Percentiles rank a stretch among this genome's conserved stretches.
These are phyloP conservation scores for Lycocorax pyrrhopterus DNA, from an alignment of 2,113 vertebrate species.

Conservation along the genomic window DNA sequence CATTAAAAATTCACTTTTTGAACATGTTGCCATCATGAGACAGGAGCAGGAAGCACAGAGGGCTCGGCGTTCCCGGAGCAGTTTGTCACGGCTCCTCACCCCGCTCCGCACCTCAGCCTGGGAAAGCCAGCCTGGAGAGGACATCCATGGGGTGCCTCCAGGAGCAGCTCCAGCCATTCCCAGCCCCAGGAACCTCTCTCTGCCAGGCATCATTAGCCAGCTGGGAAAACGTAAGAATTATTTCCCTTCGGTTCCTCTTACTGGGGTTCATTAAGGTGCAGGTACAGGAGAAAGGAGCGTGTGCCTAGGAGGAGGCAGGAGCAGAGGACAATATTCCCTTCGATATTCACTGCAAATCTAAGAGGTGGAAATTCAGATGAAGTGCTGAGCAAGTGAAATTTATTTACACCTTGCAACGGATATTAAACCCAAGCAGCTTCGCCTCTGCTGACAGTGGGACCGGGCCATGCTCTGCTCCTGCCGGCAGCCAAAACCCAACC, in stretches of 20 bases:
- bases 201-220: not conserved
- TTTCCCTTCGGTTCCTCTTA: not conserved
- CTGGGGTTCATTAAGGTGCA: not conserved
- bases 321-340: not conserved
- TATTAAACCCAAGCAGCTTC: not conserved
- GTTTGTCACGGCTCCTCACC: not conserved
- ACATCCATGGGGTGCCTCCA: not conserved
- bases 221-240: not conserved
- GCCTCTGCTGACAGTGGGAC: not conserved
- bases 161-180: not conserved
- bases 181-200: not conserved
- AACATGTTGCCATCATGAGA: fast-evolving
- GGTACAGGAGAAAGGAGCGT: fast-evolving
- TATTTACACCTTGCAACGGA: not conserved
- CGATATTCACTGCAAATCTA: not conserved
- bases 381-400: not conserved
- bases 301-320: not conserved
- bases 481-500: not conserved
- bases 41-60: fast-evolving
- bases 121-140: not conserved
- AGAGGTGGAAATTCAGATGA: not conserved
- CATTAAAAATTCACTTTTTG: not conserved
- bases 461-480: fast-evolving
- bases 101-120: not conserved
- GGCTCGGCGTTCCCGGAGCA: fast-evolving